Base-by-base conservation (phyloP, 2,797 vertebrate genomes). In the Darevskia nairensis region DNA sequence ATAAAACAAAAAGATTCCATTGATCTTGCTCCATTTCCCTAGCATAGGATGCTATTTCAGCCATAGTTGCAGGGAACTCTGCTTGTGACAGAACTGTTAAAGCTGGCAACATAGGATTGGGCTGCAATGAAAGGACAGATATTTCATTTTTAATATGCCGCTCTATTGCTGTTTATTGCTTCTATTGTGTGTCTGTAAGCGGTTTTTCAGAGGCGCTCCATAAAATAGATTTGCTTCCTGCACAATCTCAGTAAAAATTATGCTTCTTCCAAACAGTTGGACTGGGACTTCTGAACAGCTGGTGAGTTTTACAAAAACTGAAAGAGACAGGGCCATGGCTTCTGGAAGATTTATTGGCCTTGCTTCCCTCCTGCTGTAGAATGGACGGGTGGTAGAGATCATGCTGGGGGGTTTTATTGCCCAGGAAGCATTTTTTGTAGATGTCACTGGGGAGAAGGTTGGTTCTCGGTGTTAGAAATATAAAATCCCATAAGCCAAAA, bases 281-380 rank as follows among this genome's bases (percentile, higher is more conserved):
- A 44, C 13, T n/a, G 29, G 76, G 68, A 27, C 46, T 79, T 79
- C 17, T 61, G 39, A 84, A 72, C 82, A 84, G 87, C 87, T 84
- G 82, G 75, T 35, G 39, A 84, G 75, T 71, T 72, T 88, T 84
- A 79, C 5, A 88, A 25, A 61, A 84, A 61, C 66, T n/a, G 29
- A 84, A 59, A 71, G 74, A 66, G 41, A 86, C 61, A 64, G n/a
- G 17, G 44, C 46, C 44, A 50, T 41, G 21, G 8, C 35, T 83
- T 61, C 59, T 88, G 23, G 46, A 71, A 61, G 35, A 72, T 84
- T 72, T 61, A 84, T 88, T 84, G 35, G 35, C 66, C 25, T 46
- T 15, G 23, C 50, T 79, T 72, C 46, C 44, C 44, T 50, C 77
- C 80, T 69, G 44, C 27, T 84, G n/a, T 7, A 71, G 86, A 46